These are phyloP conservation scores for Cebus imitator DNA, from an alignment of 2,113 vertebrate species.

Conservation along the genomic window DNA sequence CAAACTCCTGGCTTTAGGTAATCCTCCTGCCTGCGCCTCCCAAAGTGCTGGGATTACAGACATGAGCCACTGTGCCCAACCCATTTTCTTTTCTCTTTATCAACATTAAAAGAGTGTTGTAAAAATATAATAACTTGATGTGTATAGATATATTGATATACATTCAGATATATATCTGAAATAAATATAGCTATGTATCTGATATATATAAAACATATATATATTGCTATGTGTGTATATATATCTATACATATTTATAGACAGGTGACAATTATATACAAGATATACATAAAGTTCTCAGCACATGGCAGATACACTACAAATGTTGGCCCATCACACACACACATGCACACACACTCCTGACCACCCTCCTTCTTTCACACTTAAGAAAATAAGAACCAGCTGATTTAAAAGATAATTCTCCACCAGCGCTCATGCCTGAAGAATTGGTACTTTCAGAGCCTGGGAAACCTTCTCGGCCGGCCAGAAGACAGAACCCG, in stretches of 20 bases:
- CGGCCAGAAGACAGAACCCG: conserved; percentile 44
- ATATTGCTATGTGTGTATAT: not conserved
- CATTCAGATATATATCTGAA: not conserved
- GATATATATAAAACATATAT: not conserved
- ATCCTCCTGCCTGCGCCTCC: no score
- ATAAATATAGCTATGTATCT: not conserved
- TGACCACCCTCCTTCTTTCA: not conserved
- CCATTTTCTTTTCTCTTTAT: not conserved
- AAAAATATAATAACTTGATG: not conserved
- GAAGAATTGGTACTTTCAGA: conserved; percentile 55
- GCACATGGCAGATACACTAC: not conserved
- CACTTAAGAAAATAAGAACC: conserved; percentile 52
- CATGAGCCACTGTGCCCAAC: no score
- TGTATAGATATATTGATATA: not conserved
- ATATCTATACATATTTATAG: not conserved
- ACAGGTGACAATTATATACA: not conserved
- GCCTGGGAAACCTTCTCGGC: conserved; percentile 17
- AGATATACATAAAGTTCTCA: not conserved
- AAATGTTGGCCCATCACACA: not conserved
- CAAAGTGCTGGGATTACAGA: no score
- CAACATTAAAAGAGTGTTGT: not conserved
- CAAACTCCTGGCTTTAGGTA: no score
- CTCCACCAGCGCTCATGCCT: not conserved
- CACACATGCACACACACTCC: not conserved
- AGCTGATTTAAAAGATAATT: conserved; percentile 60